Percentiles rank a stretch among this genome's conserved stretches.
phyloP scores from a whole-genome alignment of 2,113 vertebrate genomes.

The Chauna torquata region DNA sequence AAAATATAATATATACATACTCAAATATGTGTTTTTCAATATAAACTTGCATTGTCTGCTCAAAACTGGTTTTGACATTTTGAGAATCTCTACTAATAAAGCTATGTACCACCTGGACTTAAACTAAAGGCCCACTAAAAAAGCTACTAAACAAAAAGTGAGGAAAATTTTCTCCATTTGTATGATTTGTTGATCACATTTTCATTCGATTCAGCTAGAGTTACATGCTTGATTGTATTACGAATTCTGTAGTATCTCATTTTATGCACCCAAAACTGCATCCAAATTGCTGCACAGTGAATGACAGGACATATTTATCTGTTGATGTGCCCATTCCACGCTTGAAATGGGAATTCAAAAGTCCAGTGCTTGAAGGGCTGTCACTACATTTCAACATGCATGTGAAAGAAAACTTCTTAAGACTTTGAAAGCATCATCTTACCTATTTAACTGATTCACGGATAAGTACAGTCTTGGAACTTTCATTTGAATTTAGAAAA shows the following conservation, averaged over 20 bases:
- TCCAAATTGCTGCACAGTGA: neutral
- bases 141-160: neutral
- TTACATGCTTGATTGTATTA: neutral
- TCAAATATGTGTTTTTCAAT: neutral
- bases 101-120: neutral
- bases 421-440: neutral
- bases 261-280: neutral
- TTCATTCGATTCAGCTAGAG: neutral
- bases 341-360: neutral
- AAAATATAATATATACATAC: neutral
- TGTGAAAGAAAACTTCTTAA: neutral
- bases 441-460: neutral
- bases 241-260: neutral
- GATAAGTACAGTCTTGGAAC: neutral
- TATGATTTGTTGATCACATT: neutral
- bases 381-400: neutral
- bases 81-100: neutral
- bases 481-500: neutral
- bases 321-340: neutral
- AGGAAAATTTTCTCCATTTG: neutral
- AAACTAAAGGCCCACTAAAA: neutral
- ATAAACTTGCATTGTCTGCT: neutral
- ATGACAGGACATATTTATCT: neutral
- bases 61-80: neutral
- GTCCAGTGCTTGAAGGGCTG: neutral